Conservation (phyloP, 1,140 invertebrate species). For the Papilio polyxenes region DNA sequence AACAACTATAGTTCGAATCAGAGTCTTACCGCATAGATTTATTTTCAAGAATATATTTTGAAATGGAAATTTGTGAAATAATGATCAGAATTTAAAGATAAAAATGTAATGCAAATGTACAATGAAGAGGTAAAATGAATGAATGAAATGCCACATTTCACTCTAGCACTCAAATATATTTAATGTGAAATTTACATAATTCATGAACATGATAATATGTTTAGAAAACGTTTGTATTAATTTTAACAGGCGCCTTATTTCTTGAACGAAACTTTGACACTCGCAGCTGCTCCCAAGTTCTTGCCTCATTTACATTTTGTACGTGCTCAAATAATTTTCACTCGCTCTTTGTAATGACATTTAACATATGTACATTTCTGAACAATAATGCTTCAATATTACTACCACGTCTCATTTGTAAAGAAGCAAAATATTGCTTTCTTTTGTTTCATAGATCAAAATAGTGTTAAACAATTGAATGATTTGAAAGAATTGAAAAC, state of each 20-base stretch:
- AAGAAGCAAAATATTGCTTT: background rate
- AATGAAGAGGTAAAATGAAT: background rate
- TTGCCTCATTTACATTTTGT: constrained; percentile 37
- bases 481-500: background rate
- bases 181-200: constrained; percentile 6
- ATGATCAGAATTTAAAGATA: too few relatives aligned
- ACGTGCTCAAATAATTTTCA: constrained; percentile 35
- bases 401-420: background rate
- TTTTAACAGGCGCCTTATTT: constrained; percentile 20
- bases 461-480: too few relatives aligned
- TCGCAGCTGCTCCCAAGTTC: constrained; percentile 28
- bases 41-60: too few relatives aligned
- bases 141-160: background rate
- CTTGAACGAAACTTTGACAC: constrained; percentile 27
- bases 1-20: too few relatives aligned
- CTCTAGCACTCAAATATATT: background rate
- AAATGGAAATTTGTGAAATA: too few relatives aligned
- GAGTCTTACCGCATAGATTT: too few relatives aligned
- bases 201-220: constrained; percentile 14
- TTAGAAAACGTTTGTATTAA: constrained; percentile 25
- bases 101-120: too few relatives aligned
- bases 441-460: background rate
- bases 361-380: background rate
- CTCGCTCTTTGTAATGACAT: constrained; percentile 28
- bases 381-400: constrained; percentile 2